Conservation (phyloP, 2,888 invertebrate genomes). For the Nephrotoma guestfalica region DNA sequence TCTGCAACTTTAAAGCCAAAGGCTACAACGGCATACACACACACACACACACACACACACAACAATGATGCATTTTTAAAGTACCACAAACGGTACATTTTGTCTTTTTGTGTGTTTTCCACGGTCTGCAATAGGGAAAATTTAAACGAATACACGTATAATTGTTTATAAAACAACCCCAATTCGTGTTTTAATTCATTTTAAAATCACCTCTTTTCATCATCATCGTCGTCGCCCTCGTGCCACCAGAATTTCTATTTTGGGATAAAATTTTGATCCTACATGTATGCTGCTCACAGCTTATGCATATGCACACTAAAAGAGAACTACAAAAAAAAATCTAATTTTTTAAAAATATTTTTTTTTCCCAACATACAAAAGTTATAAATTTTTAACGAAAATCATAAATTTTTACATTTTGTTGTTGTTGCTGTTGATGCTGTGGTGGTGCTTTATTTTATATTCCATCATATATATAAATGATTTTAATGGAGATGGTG, state of each 20-base stretch:
- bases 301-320: not conserved
- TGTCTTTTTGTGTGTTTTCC: not conserved
- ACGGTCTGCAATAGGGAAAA: not conserved
- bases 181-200: not conserved
- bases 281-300: too few relatives aligned
- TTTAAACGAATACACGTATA: not conserved
- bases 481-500: not conserved
- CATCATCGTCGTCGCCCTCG: not conserved
- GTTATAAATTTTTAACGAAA: not conserved
- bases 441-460: not conserved
- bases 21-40: not conserved
- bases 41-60: not conserved
- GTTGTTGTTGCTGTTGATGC: not conserved
- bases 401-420: not conserved
- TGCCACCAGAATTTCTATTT: too few relatives aligned
- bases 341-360: not conserved
- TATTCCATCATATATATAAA: not conserved
- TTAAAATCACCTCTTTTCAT: not conserved
- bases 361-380: not conserved
- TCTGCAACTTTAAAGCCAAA: not conserved
- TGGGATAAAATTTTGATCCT: too few relatives aligned
- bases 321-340: not conserved
- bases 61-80: not conserved
- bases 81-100: not conserved
- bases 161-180: not conserved